Evolutionary conservation across 2,113 vertebrate species (phyloP).

Genomic region (Pomatorhinus ruficollis): DNA sequence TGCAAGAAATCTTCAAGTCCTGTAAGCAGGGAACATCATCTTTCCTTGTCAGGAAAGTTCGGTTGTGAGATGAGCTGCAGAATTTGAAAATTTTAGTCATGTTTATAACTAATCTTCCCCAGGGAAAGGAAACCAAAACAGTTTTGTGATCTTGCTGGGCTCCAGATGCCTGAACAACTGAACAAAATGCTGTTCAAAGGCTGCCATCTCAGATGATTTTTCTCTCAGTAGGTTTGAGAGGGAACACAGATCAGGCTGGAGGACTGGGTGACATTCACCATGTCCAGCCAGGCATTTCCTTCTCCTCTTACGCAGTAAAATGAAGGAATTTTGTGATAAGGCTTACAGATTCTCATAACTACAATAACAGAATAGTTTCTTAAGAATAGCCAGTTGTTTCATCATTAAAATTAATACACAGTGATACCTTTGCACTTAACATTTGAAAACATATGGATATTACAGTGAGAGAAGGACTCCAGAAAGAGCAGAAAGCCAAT

Average conservation of each 20-base stretch:
- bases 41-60: background rate
- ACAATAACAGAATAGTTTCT: background rate
- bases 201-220: background rate
- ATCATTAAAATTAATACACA: background rate
- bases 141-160: background rate
- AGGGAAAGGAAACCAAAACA: background rate
- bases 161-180: background rate
- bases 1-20: background rate
- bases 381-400: background rate
- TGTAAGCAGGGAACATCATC: background rate
- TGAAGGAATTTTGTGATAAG: background rate
- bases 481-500: background rate
- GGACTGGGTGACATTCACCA: background rate
- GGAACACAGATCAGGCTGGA: background rate
- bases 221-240: background rate
- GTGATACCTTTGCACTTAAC: background rate
- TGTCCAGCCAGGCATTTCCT: background rate
- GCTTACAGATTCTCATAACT: background rate
- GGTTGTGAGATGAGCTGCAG: background rate
- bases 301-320: background rate
- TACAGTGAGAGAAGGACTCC: background rate
- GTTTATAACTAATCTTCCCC: background rate
- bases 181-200: background rate
- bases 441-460: fast-evolving
- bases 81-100: background rate